These are phyloP conservation scores for Tachina fera DNA, from an alignment of 2,888 invertebrate genomes.

Conservation along the genomic window DNA sequence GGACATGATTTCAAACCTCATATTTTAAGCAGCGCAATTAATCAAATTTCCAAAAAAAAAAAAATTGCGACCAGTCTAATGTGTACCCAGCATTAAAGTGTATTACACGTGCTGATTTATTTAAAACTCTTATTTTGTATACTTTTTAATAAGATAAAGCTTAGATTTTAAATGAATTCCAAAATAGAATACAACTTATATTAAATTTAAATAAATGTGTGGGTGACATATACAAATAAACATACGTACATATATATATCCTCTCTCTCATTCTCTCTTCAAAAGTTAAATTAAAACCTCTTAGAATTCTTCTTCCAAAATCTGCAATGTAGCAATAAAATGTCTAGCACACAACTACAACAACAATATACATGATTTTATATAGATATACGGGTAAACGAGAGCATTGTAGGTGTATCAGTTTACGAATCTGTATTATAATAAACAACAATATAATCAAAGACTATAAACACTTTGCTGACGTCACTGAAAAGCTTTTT, in stretches of 20 bases:
- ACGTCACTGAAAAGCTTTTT: constrained; percentile 80
- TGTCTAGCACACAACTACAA: not conserved
- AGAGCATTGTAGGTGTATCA: not conserved
- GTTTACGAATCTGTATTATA: not conserved
- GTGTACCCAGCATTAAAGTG: no score
- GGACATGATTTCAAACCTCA: no score
- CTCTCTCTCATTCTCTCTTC: not conserved
- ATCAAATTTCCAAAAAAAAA: no score
- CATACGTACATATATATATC: not conserved
- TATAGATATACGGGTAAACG: not conserved
- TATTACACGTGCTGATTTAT: not conserved
- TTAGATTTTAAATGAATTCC: not conserved
- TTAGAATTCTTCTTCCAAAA: not conserved
- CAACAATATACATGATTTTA: not conserved
- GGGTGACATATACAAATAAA: not conserved
- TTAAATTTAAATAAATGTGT: not conserved
- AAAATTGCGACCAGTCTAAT: no score
- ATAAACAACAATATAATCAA: constrained; percentile 49
- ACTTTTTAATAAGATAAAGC: not conserved
- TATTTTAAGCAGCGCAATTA: no score
- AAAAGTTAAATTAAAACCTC: not conserved
- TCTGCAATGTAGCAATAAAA: not conserved
- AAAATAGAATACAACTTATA: not conserved
- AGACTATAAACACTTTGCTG: constrained; percentile 74
- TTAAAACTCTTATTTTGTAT: not conserved